A percentile compares a stretch with the other conserved stretches of the same genome.
These are phyloP conservation scores for Euura lappo DNA, from an alignment of 1,140 invertebrate species.

Conservation along the genomic window DNA sequence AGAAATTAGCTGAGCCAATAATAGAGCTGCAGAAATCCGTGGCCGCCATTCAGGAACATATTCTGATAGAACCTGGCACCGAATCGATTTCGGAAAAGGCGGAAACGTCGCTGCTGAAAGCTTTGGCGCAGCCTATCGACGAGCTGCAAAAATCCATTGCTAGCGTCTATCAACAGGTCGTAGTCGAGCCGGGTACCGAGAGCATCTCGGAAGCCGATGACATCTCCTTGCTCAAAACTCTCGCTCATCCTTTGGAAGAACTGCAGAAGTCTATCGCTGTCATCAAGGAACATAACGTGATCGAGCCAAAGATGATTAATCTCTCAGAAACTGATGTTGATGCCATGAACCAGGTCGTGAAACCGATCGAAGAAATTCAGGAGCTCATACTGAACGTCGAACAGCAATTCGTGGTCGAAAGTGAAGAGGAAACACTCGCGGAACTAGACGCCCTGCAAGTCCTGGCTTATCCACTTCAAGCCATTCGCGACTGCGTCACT, in stretches of 20 bases:
- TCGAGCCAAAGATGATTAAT: not conserved
- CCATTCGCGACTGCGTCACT: not conserved
- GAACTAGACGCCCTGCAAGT: not conserved
- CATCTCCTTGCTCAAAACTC: conserved; percentile 52
- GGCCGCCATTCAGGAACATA: conserved; percentile 40
- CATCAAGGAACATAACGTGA: conserved; percentile 5
- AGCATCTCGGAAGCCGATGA: conserved; percentile 43
- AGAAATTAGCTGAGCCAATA: conserved; percentile 41
- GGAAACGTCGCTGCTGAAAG: conserved; percentile 31
- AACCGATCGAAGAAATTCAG: not conserved
- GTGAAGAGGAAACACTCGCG: not conserved
- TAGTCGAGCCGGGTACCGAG: conserved; percentile 24
- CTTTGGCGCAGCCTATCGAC: conserved; percentile 34
- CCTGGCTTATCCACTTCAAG: not conserved
- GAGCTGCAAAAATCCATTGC: conserved; percentile 36
- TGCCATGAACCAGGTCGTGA: not conserved
- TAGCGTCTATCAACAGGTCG: conserved; percentile 32
- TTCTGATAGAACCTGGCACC: conserved; percentile 21
- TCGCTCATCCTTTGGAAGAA: conserved; percentile 61
- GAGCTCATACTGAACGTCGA: not conserved
- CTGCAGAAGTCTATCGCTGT: conserved; percentile 32
- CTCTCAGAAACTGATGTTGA: not conserved
- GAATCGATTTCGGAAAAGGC: conserved; percentile 12
- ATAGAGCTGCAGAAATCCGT: conserved; percentile 39
- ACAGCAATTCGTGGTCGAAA: not conserved